Evolutionary conservation across 1,140 invertebrate species (phyloP), one percentile per base, ranked within the genome.

Genomic region (Drosophila trapezifrons): DNA sequence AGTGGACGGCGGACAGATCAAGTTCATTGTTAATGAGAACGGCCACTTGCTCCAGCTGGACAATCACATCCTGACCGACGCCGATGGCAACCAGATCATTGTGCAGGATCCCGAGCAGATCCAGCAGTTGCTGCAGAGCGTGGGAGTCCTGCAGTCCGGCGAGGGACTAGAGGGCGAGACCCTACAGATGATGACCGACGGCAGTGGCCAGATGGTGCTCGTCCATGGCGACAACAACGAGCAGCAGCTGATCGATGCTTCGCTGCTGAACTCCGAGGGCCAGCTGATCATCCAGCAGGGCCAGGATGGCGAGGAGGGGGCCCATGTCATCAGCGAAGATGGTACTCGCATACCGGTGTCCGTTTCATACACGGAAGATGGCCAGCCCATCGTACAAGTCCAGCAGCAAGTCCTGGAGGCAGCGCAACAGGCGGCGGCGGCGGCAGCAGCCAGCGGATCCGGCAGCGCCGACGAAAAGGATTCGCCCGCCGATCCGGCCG

Each of bases 91-190:
- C 67, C 91, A 92, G 67, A 92, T 92, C 10, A 76, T 92, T n/a
- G 91, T 92, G 0, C 91, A 92, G 45, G 91, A 92, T 73, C 84
- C 86, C 7, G 91, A 92, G 72, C 91, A 92, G 63, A 92, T 92
- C 5, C 91, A 92, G 62, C 91, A 92, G 70, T 58, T 92, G 15
- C 58, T 92, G 20, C 92, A 92, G 55, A 92, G 91, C 57, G 91
- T 92, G 3, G 91, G 92, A 3, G 91, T 92, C 8, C 38, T 92
- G 27, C 91, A 92, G 27, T 91, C 90, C 12, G 90, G 90, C 13
- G 91, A 92, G 17, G 90, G 91, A 8, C 58, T 92, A 4, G 91
- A 92, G 49, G 91, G 91, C 29, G 91, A 92, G 57, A 92, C 91
- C 8, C 62, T 92, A 0, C 91, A 92, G 78, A 92, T 92, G 91